Evolutionary conservation across 2,888 invertebrate genomes (phyloP).

Genomic region (Cybosia mesomella): DNA sequence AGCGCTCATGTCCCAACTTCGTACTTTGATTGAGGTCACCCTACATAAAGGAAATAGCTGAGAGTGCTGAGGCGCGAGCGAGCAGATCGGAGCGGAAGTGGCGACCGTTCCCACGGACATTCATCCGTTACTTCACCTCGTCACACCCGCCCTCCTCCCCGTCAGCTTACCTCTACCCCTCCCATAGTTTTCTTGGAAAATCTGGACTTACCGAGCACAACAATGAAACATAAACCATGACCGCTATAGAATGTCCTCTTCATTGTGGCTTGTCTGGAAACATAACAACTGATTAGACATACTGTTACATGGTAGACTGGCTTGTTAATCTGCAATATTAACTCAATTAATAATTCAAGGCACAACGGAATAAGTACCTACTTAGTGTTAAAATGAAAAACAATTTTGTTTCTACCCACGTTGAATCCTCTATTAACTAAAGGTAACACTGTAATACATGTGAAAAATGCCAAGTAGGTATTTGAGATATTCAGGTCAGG

Average conservation of each 20-base stretch:
- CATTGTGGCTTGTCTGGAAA: constrained; percentile 2
- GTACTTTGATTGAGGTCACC: constrained; percentile 66
- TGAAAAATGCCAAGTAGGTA: no score
- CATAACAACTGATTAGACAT: not conserved
- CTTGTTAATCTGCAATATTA: not conserved
- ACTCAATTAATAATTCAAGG: not conserved
- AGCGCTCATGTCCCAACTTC: not conserved
- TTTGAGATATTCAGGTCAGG: no score
- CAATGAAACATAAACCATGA: constrained; percentile 27
- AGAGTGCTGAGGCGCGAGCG: constrained; percentile 76
- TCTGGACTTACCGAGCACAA: constrained; percentile 28
- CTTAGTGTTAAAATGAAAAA: no score
- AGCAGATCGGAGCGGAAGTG: constrained; percentile 80
- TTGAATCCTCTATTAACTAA: no score
- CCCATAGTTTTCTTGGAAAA: constrained; percentile 42
- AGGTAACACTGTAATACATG: no score
- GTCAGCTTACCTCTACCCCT: constrained; percentile 40
- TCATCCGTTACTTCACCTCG: constrained; percentile 85
- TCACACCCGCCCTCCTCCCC: constrained; percentile 48
- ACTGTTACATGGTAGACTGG: not conserved
- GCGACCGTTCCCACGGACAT: constrained; percentile 85
- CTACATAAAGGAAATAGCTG: constrained; percentile 83
- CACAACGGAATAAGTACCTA: not conserved
- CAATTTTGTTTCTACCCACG: not conserved
- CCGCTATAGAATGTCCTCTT: constrained; percentile 7